A percentile compares a stretch with the other conserved stretches of the same genome.
Evolutionary conservation across 2,797 vertebrate genomes (phyloP).

Genomic region (Potorous gilbertii): DNA sequence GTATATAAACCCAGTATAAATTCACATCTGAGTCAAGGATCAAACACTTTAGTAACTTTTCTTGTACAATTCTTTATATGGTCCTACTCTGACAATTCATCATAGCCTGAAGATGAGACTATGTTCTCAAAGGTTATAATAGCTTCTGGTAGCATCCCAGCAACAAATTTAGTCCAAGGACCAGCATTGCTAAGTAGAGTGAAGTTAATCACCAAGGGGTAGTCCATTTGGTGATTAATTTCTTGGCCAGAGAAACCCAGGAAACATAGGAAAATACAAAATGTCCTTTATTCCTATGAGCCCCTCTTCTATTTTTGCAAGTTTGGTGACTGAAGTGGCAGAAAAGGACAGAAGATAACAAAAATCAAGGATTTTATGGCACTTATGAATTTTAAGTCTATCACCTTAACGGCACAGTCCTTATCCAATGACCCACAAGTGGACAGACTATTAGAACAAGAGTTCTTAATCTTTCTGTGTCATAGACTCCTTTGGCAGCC

Average conservation of each 20-base stretch:
- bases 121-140: neutral
- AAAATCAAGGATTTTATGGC: neutral
- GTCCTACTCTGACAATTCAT: neutral
- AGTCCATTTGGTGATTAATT: neutral
- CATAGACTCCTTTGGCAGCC: neutral
- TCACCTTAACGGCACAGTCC: neutral
- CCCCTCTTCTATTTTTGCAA: neutral
- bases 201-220: neutral
- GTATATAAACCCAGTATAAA: neutral
- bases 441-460: neutral
- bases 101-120: neutral
- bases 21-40: neutral
- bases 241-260: neutral
- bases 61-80: neutral
- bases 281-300: neutral
- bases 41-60: neutral
- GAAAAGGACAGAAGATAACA: neutral
- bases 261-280: neutral
- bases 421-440: neutral
- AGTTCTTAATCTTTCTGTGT: neutral
- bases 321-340: neutral
- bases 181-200: neutral
- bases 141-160: neutral
- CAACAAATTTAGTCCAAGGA: neutral
- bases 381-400: neutral